A percentile compares a stretch with the other conserved stretches of the same genome.
These are phyloP conservation scores for Leptocoma aspasia DNA, from an alignment of 2,113 vertebrate genomes.

Conservation along the genomic window DNA sequence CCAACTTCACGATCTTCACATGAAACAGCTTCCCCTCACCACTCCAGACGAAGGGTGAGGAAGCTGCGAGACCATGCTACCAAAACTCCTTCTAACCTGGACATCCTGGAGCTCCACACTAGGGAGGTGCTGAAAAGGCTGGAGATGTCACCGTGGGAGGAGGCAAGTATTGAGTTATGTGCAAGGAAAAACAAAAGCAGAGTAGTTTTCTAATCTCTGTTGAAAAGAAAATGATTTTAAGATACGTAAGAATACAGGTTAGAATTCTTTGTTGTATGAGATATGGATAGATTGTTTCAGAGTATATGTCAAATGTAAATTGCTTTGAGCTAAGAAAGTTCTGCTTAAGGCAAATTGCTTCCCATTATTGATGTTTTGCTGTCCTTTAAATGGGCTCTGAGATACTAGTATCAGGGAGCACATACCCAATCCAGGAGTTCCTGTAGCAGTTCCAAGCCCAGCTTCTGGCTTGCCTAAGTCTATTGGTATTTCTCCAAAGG, in stretches of 20 bases:
- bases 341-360: neutral
- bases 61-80: slow-evolving; percentile 85
- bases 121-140: slow-evolving; percentile 90
- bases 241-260: neutral
- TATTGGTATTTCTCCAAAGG: neutral
- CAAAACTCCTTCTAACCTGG: slow-evolving; percentile 88
- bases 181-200: neutral
- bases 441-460: neutral
- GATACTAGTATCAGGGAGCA: neutral
- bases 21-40: slow-evolving; percentile 80
- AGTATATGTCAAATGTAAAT: neutral
- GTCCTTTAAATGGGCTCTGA: neutral
- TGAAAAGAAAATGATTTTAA: neutral
- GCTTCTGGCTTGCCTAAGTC: neutral
- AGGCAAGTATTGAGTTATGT: slow-evolving; percentile 72
- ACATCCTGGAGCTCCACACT: slow-evolving; percentile 94
- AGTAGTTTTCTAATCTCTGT: neutral
- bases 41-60: slow-evolving; percentile 82
- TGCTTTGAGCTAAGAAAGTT: neutral
- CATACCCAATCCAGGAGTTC: neutral
- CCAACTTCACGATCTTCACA: slow-evolving; percentile 81
- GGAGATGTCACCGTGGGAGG: slow-evolving; percentile 89
- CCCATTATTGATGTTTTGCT: neutral
- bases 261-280: neutral
- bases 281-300: neutral